These are phyloP conservation scores for Thera britannica DNA, from an alignment of 2,888 invertebrate species.

Conservation along the genomic window DNA sequence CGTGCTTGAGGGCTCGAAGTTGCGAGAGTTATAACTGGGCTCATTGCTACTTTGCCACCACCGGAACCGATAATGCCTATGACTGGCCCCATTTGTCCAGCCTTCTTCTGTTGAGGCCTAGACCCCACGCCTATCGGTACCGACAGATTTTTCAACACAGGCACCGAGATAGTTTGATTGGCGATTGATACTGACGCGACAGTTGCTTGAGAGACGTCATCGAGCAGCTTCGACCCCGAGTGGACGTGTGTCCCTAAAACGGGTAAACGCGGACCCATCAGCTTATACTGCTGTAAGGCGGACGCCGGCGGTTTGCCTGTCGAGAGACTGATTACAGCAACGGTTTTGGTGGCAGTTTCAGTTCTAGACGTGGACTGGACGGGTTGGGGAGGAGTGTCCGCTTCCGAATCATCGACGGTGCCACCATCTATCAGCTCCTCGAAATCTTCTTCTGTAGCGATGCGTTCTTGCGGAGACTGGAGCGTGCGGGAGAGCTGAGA, in stretches of 20 bases:
- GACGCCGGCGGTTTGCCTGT: constrained; percentile 72
- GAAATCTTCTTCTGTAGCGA: constrained; percentile 87
- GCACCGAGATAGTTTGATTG: constrained; percentile 81
- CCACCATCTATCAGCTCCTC: constrained; percentile 87
- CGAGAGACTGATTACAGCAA: constrained; percentile 79
- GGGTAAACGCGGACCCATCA: constrained; percentile 73
- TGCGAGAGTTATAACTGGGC: constrained; percentile 72
- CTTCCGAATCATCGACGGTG: constrained; percentile 77
- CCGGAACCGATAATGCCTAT: constrained; percentile 80
- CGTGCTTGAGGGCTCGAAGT: constrained; percentile 67
- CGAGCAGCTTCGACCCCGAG: constrained; percentile 76
- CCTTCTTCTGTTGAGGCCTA: constrained; percentile 45
- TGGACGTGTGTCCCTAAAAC: constrained; percentile 70
- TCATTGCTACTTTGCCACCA: constrained; percentile 68
- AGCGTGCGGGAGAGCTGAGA: constrained; percentile 57
- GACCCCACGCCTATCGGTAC: constrained; percentile 65
- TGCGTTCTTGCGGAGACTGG: constrained; percentile 86
- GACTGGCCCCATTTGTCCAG: constrained; percentile 74
- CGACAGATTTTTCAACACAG: constrained; percentile 74
- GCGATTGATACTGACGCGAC: constrained; percentile 83
- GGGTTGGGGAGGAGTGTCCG: constrained; percentile 59
- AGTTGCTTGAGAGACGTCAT: constrained; percentile 85
- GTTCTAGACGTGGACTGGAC: constrained; percentile 74
- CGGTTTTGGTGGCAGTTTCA: constrained; percentile 82
- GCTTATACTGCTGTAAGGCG: constrained; percentile 76